Percentiles rank a stretch among this genome's conserved stretches.
These are phyloP conservation scores for Agrotis segetum DNA, from an alignment of 2,888 invertebrate species.

Conservation along the genomic window DNA sequence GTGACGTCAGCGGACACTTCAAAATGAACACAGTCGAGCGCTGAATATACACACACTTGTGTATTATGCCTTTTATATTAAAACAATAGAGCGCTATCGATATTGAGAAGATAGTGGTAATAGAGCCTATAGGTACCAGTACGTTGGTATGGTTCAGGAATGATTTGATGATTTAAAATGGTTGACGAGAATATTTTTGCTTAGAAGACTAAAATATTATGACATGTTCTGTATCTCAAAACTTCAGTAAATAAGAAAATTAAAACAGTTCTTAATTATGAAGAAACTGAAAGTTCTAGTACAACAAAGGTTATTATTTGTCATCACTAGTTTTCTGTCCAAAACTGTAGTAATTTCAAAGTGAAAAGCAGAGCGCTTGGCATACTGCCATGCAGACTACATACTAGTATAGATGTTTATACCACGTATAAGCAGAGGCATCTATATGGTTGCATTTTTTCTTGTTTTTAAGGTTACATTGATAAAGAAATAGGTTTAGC, in stretches of 20 bases:
- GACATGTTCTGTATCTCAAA: not conserved
- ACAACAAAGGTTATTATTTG: slow-evolving; percentile 33
- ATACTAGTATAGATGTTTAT: slow-evolving; percentile 13
- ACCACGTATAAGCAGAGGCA: slow-evolving; percentile 7
- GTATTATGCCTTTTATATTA: slow-evolving; percentile 47
- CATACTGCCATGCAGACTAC: slow-evolving; percentile 33
- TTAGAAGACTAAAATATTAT: not conserved
- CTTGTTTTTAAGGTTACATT: not conserved
- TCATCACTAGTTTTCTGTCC: slow-evolving; percentile 50
- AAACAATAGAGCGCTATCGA: slow-evolving; percentile 47
- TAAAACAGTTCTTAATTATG: not conserved
- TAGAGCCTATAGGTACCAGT: slow-evolving; percentile 1
- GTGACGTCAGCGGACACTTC: slow-evolving; percentile 59
- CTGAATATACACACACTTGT: slow-evolving; percentile 27
- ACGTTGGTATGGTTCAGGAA: slow-evolving; percentile 17
- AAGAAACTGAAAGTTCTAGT: not conserved
- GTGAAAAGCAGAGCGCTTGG: slow-evolving; percentile 47
- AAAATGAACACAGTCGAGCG: slow-evolving; percentile 33
- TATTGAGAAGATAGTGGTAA: slow-evolving; percentile 44
- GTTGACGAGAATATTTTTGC: not conserved
- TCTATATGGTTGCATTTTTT: slow-evolving; percentile 5
- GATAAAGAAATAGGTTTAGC: not conserved
- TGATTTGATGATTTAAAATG: slow-evolving; percentile 8
- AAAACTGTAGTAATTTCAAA: slow-evolving; percentile 53
- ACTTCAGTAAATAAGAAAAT: not conserved